phyloP scores from a whole-genome alignment of 2,113 vertebrate genomes.

The Tenebrosternarchus preto region DNA sequence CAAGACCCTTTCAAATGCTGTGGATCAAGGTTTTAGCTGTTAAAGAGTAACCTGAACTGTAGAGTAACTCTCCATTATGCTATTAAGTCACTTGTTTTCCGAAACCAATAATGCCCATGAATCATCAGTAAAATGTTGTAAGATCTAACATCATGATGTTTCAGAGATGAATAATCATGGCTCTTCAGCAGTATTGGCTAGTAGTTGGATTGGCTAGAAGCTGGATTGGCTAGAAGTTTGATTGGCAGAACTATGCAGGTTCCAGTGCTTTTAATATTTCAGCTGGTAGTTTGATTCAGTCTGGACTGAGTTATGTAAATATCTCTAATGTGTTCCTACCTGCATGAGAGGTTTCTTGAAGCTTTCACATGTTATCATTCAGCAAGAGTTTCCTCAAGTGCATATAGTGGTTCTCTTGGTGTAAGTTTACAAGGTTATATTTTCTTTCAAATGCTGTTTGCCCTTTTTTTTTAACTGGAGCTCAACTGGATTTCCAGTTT shows the following conservation, averaged over 20 bases:
- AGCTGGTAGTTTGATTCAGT: no score
- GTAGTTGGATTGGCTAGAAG: not conserved
- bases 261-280: not conserved
- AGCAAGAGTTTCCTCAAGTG: not conserved
- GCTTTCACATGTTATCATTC: not conserved
- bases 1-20: not conserved
- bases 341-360: no score
- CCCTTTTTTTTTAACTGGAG: not conserved
- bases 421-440: not conserved
- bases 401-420: not conserved
- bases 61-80: not conserved
- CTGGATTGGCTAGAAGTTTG: not conserved
- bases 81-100: conserved; percentile 4
- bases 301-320: no score
- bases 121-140: not conserved
- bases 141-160: not conserved
- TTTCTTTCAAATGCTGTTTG: not conserved
- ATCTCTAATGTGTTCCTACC: no score
- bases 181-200: not conserved
- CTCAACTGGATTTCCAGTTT: not conserved
- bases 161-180: not conserved
- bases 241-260: not conserved
- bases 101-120: conserved; percentile 2
- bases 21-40: conserved; percentile 9
- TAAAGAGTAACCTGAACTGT: conserved; percentile 6